Evolutionary conservation across 2,888 invertebrate genomes (phyloP), one percentile per base, ranked within the genome.

Genomic region (Euproctis similis): DNA sequence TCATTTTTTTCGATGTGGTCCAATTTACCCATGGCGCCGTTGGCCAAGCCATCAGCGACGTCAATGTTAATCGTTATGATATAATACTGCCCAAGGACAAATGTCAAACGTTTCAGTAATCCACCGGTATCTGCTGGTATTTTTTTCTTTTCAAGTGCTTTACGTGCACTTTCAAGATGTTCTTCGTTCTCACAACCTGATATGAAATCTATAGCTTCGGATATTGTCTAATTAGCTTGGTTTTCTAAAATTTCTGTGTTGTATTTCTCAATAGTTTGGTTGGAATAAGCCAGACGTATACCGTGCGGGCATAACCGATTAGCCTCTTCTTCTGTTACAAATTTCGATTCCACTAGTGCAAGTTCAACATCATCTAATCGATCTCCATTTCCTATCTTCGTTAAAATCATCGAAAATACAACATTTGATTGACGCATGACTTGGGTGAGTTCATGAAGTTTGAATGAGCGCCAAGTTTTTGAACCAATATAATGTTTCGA

Each of bases 311-410:
- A 33, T 21, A 26, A 8, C 6, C 8, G 6, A 8, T 6, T 24
- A 18, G 25, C 36, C 16, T 31, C 29, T 18, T 32, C 39, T 32
- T 33, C 28, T 7, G 19, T 17, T 13, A 11, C 33, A 30, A 39
- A 35, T 23, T 19, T 24, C 7, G 8, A 19, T 28, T 42, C 39
- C 13, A 8, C n/a, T 8, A 19, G 3, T 4, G n/a, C n/a, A 4
- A 19, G 4, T 19, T 19, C 8, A n/a, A 4, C 2, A 19, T 19
- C 19, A n/a, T 19, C 8, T 7, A 19, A n/a, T 25, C 21, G 22
- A 27, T 34, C 32, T 24, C 40, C 45, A 36, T 36, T 41, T 12
- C 42, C 45, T 10, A 44, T 36, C 28, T 42, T 48, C 29, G 39
- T 39, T 11, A 48, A 21, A 10, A 43, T 9, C 26, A 7, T 9